Base-by-base conservation (phyloP, 2,113 vertebrate genomes). In the Hylia prasina region DNA sequence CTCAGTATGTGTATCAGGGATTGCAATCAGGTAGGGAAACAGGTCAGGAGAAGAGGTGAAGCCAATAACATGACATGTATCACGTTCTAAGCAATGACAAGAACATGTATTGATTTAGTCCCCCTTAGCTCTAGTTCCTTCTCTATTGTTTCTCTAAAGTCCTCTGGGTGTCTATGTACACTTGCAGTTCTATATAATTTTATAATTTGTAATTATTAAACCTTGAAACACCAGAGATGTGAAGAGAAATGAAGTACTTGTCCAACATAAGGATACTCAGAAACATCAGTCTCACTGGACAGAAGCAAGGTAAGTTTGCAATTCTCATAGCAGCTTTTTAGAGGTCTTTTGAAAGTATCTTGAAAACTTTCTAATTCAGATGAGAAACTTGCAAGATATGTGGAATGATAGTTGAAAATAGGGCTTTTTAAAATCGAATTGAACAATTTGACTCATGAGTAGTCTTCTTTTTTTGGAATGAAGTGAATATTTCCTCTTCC, bases 401-500 rank as follows among this genome's bases (percentile, higher is more conserved):
- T 82, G 73, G 61, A 86, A 91, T 51, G 37, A 73, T 66, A 71
- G 84, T 44, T 87, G 61, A 91, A 97, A 84, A 82, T 22, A 53
- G 5, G 40, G 33, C 7, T 73, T 85, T 91, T 48, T 0, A 23
- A 75, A 94, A 95, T 85, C 17, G 69, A 69, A 79, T 61, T 50
- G 86, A 90, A 94, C n/a, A 53, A 82, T 93, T 97, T 96, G 94
- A 92, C 53, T 93, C 95, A 96, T 75, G 87, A 93, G n/a, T 90
- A 88, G 85, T 87, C 87, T 71, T 96, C 80, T 87, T 93, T 95
- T 94, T 96, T 90, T 94, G 92, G 95, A 96, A 95, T 82, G 85
- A 95, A 97, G 94, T 92, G 85, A 96, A 92, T 72, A 90, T 96
- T 96, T 96, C 91, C 93, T 90, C 72, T 93, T 65, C 86, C 77